A percentile compares a stretch with the other conserved stretches of the same genome.
These are phyloP conservation scores for Corvus hawaiiensis DNA, from an alignment of 2,113 vertebrate genomes.

Conservation along the genomic window DNA sequence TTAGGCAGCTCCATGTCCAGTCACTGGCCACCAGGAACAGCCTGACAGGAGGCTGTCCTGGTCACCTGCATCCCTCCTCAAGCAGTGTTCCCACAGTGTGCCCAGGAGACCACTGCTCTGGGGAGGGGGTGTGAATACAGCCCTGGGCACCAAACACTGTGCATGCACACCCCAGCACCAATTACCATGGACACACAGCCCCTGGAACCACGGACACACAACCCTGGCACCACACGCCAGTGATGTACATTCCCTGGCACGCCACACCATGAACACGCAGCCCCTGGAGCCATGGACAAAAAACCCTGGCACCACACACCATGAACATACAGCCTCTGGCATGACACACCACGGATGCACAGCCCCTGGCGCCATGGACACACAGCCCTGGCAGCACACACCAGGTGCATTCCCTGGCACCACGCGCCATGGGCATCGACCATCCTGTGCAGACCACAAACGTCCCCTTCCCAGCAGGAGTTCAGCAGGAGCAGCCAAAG, in stretches of 20 bases:
- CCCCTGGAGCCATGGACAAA: too few relatives aligned
- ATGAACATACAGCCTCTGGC: neutral
- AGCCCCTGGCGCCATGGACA: fast-evolving
- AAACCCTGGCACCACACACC: neutral
- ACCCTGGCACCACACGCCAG: fast-evolving
- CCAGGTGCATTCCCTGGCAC: neutral
- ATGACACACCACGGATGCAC: fast-evolving
- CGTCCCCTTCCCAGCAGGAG: neutral
- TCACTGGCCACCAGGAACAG: neutral
- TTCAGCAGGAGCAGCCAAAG: neutral
- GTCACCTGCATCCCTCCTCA: neutral
- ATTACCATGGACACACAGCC: neutral
- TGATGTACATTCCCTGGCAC: neutral
- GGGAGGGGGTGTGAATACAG: neutral
- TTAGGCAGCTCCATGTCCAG: neutral
- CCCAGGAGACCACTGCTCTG: fast-evolving
- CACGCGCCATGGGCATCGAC: fast-evolving
- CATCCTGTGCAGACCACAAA: neutral
- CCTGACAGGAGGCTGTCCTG: neutral
- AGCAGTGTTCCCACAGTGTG: fast-evolving
- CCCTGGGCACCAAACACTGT: neutral
- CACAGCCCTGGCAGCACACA: fast-evolving
- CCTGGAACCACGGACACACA: neutral
- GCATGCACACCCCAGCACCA: fast-evolving
- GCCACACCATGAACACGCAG: too few relatives aligned